Conservation (phyloP, 2,797 vertebrate genomes). For the Botia almorhae region DNA sequence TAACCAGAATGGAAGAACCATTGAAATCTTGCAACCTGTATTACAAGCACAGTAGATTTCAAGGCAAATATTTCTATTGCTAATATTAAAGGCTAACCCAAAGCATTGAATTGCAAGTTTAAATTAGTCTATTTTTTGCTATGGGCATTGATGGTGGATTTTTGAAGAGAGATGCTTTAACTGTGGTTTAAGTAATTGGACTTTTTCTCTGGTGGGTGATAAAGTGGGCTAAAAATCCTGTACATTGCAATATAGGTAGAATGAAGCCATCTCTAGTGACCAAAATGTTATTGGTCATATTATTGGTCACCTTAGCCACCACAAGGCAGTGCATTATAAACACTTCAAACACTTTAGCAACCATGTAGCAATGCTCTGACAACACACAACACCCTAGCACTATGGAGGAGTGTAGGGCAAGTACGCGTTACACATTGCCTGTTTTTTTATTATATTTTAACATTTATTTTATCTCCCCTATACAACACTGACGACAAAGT, state of each 20-base stretch:
- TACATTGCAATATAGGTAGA: too few species aligned
- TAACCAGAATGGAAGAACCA: not conserved
- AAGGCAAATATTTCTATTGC: too few species aligned
- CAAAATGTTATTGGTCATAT: not conserved
- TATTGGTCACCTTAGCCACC: not conserved
- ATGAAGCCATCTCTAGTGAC: too few species aligned
- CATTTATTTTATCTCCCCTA: constrained; percentile 22
- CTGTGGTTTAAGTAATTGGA: too few species aligned
- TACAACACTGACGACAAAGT: constrained; percentile 44
- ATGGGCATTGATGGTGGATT: too few species aligned
- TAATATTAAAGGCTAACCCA: too few species aligned
- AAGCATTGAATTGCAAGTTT: too few species aligned
- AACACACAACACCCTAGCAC: not conserved
- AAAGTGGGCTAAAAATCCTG: too few species aligned
- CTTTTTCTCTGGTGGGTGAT: too few species aligned
- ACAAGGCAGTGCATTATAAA: not conserved
- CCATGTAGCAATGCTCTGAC: not conserved
- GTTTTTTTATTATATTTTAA: not conserved
- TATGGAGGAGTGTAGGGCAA: not conserved
- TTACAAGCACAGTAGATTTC: not conserved
- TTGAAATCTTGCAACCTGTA: not conserved
- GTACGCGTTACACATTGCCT: not conserved
- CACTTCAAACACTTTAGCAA: not conserved
- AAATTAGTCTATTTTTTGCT: too few species aligned
- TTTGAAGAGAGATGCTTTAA: too few species aligned